Evolutionary conservation across 2,113 vertebrate genomes (phyloP), one percentile per base, ranked within the genome.

Genomic region (Acinonyx jubatus): DNA sequence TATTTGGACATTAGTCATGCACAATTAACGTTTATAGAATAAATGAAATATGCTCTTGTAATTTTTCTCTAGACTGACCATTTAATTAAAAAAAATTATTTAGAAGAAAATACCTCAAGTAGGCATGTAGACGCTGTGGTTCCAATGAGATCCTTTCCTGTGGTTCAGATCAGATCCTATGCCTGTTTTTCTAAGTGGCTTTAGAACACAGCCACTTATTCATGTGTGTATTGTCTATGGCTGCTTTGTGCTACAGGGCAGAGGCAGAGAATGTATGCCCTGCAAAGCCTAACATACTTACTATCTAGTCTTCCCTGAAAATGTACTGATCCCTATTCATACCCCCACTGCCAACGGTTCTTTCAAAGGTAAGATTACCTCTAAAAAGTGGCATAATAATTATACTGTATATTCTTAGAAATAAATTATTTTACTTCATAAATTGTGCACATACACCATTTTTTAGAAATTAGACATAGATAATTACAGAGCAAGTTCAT

Each of bases 61-160:
- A 87, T 78, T 92, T 79, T 69, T 61, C 29, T 94, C 41, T 31
- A 73, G 76, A 86, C 1, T 38, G 80, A 55, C 14, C 23, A 82
- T 82, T 79, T 57, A 69, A 89, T 61, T 61, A 27, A 73, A 95
- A 94, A 97, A 88, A 89, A 7, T 29, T 19, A 80, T 52, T 78
- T 31, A 68, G 41, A 50, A 76, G 74, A 85, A 94, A 65, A 82
- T 52, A 16, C 57, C 29, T 81, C 48, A 92, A 81, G 89, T n/a
- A 87, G 27, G 74, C 38, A 79, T 65, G 4, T 66, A 79, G 66
- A 94, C 13, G 27, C 36, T 29, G 12, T 63, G n/a, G 48, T 15
- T 19, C 65, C 90, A 74, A 86, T 87, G 18, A 91, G 31, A 41
- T 45, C 27, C 25, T 16, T 33, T 16, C 48, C 33, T 13, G 8